Percentiles rank a stretch among this genome's conserved stretches.
These are phyloP conservation scores for Erythrocercus mccallii DNA, from an alignment of 2,113 vertebrate species.

Conservation along the genomic window DNA sequence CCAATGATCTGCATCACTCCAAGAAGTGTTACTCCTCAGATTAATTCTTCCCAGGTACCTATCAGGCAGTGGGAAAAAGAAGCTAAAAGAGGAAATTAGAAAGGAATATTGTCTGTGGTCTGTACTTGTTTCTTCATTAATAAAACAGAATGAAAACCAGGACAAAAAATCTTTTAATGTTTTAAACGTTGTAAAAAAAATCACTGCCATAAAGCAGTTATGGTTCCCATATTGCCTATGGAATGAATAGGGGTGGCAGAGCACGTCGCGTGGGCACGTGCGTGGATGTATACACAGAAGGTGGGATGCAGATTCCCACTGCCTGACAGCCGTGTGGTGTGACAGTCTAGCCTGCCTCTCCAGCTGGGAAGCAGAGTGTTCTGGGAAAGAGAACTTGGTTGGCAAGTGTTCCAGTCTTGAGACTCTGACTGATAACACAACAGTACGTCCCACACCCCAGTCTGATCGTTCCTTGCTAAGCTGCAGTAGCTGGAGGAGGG, in stretches of 20 bases:
- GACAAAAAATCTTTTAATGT: not conserved
- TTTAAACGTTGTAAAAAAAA: not conserved
- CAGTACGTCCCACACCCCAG: rapidly evolving
- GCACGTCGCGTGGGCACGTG: rapidly evolving
- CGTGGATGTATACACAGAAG: rapidly evolving
- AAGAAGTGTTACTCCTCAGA: not conserved
- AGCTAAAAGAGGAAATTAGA: not conserved
- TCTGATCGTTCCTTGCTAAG: not conserved
- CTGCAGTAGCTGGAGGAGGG: not conserved
- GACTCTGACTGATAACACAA: rapidly evolving
- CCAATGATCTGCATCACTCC: not conserved
- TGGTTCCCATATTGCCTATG: not conserved
- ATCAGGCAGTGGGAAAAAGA: not conserved
- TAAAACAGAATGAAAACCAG: not conserved
- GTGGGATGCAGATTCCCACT: not conserved
- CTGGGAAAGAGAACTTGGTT: not conserved
- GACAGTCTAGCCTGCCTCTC: not conserved
- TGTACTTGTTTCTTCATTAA: not conserved
- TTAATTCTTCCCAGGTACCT: not conserved
- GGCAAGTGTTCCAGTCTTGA: not conserved
- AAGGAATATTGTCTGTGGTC: not conserved
- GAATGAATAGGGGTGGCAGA: not conserved
- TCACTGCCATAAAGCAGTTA: not conserved
- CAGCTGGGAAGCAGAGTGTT: not conserved
- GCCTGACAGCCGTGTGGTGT: rapidly evolving